phyloP scores from a whole-genome alignment of 2,888 invertebrate species.

The Agrochola lychnidis region DNA sequence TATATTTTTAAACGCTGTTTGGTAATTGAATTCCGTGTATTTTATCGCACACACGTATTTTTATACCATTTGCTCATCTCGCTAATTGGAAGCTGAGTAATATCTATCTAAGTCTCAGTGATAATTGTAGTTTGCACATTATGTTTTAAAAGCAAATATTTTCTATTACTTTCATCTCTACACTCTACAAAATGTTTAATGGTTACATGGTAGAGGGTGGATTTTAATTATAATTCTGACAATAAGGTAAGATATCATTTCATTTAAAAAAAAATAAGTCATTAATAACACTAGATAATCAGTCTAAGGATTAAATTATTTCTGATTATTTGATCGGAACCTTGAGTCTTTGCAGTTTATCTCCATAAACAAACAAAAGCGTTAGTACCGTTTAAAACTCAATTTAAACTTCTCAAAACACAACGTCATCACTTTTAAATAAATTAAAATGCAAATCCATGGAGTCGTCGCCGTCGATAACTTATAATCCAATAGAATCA shows the following conservation, averaged over 20 bases:
- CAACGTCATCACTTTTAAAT: conserved; percentile 28
- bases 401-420: conserved; percentile 11
- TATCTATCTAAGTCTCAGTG: too few relatives aligned
- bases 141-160: background rate
- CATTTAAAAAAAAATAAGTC: background rate
- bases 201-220: background rate
- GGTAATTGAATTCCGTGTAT: conserved; percentile 10
- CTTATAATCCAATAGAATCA: conserved; percentile 50
- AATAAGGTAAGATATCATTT: background rate
- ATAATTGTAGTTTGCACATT: background rate
- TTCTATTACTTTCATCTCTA: background rate
- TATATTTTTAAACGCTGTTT: conserved; percentile 20
- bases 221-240: background rate
- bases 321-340: background rate
- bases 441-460: conserved; percentile 40
- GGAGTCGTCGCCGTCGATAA: conserved; percentile 25
- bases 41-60: background rate
- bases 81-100: background rate
- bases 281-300: too few relatives aligned
- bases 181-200: background rate
- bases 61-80: background rate
- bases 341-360: background rate
- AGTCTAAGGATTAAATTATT: background rate
- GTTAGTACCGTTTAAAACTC: background rate
- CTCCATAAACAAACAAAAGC: background rate